A percentile compares a stretch with the other conserved stretches of the same genome.
Evolutionary conservation across 2,888 invertebrate species (phyloP).

Genomic region (Leptarthrus brevirostris): DNA sequence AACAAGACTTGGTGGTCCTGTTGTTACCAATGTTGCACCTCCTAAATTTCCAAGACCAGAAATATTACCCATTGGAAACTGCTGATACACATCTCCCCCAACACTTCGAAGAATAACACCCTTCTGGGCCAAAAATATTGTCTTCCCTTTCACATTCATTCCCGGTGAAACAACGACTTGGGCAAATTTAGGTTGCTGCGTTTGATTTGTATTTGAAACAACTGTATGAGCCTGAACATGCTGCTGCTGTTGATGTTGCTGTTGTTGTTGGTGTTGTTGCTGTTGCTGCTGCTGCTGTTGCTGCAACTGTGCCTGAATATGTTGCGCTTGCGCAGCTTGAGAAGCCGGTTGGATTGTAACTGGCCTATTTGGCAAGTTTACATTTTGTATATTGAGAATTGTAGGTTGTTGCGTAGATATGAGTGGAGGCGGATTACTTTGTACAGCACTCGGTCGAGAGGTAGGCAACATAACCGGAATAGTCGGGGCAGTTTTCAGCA

Average conservation of each 20-base stretch:
- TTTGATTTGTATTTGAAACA: conserved; percentile 65
- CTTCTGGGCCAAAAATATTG: conserved; percentile 66
- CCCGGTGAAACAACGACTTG: conserved; percentile 63
- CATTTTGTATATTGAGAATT: conserved; percentile 65
- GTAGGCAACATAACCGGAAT: conserved; percentile 63
- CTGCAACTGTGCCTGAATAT: conserved; percentile 65
- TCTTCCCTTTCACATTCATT: conserved; percentile 64
- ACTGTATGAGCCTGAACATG: conserved; percentile 63
- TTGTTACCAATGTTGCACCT: conserved; percentile 60
- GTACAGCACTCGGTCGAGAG: conserved; percentile 54
- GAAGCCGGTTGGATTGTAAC: conserved; percentile 67
- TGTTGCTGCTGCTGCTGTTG: conserved; percentile 61
- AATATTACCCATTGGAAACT: conserved; percentile 66
- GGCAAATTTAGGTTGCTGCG: conserved; percentile 66
- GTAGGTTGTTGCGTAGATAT: conserved; percentile 64
- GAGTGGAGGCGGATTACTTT: conserved; percentile 65
- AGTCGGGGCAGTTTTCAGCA: conserved; percentile 66
- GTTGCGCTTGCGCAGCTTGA: conserved; percentile 66
- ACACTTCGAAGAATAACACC: conserved; percentile 66
- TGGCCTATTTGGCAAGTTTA: conserved; percentile 65
- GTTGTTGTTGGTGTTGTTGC: conserved; percentile 50
- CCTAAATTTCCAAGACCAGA: conserved; percentile 60
- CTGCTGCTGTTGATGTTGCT: conserved; percentile 53
- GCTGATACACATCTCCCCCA: conserved; percentile 66
- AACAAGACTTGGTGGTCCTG: conserved; percentile 64